Evolutionary conservation across 1,140 invertebrate species (phyloP).

Genomic region (Piezodorus guildinii): DNA sequence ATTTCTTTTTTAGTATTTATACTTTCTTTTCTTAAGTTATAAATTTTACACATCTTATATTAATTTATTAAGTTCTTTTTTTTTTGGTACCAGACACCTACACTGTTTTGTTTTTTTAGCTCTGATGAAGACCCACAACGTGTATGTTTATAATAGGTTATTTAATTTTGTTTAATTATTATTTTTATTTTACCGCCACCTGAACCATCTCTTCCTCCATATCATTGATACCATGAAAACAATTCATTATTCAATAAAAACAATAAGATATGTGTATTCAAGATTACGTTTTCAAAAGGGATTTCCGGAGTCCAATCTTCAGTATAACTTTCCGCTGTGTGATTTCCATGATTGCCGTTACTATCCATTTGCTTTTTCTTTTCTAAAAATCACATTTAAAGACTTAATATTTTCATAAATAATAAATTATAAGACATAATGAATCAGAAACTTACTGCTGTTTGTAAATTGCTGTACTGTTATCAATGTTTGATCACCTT

Average conservation of each 20-base stretch:
- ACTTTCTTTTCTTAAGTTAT: too few species aligned
- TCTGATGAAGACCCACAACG: too few species aligned
- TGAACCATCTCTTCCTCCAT: too few species aligned
- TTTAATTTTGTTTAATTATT: too few species aligned
- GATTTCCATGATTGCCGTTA: conserved; percentile 28
- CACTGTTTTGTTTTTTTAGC: too few species aligned
- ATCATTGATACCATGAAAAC: not conserved
- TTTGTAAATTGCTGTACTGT: conserved; percentile 18
- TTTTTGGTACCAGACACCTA: too few species aligned
- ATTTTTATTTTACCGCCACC: too few species aligned
- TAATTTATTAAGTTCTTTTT: too few species aligned
- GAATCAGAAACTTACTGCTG: not conserved
- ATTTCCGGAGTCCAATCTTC: conserved; percentile 86
- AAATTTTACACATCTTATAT: too few species aligned
- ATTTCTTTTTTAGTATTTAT: too few species aligned
- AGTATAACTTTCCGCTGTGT: conserved; percentile 29
- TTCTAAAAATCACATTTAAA: conserved; percentile 17
- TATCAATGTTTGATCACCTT: conserved; percentile 28
- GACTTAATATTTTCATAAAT: not conserved
- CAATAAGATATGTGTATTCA: conserved; percentile 30
- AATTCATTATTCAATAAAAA: too few species aligned
- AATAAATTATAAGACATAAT: not conserved
- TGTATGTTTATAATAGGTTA: too few species aligned
- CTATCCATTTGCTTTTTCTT: conserved; percentile 25
- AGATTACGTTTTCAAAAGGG: conserved; percentile 85